These are phyloP conservation scores for Manis javanica DNA, from an alignment of 2,797 vertebrate species.

Conservation along the genomic window DNA sequence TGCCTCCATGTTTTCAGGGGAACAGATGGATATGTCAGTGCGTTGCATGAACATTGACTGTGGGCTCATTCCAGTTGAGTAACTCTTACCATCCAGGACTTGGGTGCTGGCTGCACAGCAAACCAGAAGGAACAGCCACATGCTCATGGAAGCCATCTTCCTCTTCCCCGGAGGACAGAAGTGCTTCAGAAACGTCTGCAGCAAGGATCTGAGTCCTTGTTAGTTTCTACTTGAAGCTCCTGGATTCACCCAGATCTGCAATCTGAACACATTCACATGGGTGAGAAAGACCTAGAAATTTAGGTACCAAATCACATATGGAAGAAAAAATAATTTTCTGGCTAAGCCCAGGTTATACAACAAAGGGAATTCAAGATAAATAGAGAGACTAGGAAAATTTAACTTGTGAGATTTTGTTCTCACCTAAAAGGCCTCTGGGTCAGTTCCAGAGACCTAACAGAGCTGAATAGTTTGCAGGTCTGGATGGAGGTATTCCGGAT, in stretches of 20 bases:
- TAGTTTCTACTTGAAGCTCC: background rate
- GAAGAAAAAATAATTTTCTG: background rate
- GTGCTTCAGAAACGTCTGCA: background rate
- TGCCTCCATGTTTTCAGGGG: accelerated
- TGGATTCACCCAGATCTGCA: background rate
- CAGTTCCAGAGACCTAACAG: background rate
- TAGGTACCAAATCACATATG: background rate
- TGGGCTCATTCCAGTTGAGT: background rate
- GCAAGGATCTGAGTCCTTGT: background rate
- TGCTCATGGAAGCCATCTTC: conserved; percentile 29
- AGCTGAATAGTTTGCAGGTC: background rate
- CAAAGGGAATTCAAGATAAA: background rate
- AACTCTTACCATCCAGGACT: conserved; percentile 63
- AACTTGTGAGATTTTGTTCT: background rate
- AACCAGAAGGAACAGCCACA: conserved; percentile 45
- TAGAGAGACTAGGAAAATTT: background rate
- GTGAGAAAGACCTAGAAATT: background rate
- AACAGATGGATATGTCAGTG: accelerated
- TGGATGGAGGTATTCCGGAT: background rate
- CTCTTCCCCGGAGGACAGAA: background rate
- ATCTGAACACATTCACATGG: background rate
- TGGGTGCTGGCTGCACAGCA: background rate
- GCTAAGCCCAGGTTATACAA: background rate
- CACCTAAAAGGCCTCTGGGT: background rate
- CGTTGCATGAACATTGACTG: accelerated